Percentiles rank a stretch among this genome's conserved stretches.
These are phyloP conservation scores for Frieseomelitta varia DNA, from an alignment of 1,140 invertebrate genomes.

Conservation along the genomic window DNA sequence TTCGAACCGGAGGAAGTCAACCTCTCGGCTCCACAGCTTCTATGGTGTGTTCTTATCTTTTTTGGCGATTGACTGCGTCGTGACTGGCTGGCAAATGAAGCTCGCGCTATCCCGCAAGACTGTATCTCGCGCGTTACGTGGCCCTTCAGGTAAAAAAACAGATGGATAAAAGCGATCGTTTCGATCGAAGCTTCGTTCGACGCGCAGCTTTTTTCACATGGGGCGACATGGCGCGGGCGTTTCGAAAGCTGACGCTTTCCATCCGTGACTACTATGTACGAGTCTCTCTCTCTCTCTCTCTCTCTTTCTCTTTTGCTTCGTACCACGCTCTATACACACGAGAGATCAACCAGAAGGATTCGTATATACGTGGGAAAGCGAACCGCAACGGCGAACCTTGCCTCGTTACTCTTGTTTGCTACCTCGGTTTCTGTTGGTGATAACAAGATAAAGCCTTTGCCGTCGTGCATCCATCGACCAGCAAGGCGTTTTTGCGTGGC, in stretches of 20 bases:
- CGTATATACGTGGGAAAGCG: not conserved
- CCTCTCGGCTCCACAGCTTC: not conserved
- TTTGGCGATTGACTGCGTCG: slow-evolving; percentile 42
- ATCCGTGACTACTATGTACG: not conserved
- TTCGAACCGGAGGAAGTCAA: not conserved
- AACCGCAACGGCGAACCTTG: slow-evolving; percentile 28
- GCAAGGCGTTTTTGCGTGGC: not conserved
- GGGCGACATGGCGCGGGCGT: not conserved
- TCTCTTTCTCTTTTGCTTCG: not conserved
- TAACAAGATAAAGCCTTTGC: slow-evolving; percentile 53
- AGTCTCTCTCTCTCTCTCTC: not conserved
- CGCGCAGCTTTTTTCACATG: not conserved
- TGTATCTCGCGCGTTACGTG: not conserved
- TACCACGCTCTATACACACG: not conserved
- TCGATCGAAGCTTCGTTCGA: not conserved
- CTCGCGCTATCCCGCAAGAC: not conserved
- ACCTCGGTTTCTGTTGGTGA: slow-evolving; percentile 21
- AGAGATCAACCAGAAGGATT: slow-evolving; percentile 8
- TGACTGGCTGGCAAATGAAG: slow-evolving; percentile 10
- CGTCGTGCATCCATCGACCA: not conserved
- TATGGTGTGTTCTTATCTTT: slow-evolving; percentile 34
- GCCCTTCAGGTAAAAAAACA: slow-evolving; percentile 27
- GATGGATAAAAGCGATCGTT: slow-evolving; percentile 32
- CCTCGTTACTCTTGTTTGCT: slow-evolving; percentile 56
- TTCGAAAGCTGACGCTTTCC: not conserved